These are phyloP conservation scores for Cyanoramphus novaezelandiae DNA, from an alignment of 2,113 vertebrate species.

Conservation along the genomic window DNA sequence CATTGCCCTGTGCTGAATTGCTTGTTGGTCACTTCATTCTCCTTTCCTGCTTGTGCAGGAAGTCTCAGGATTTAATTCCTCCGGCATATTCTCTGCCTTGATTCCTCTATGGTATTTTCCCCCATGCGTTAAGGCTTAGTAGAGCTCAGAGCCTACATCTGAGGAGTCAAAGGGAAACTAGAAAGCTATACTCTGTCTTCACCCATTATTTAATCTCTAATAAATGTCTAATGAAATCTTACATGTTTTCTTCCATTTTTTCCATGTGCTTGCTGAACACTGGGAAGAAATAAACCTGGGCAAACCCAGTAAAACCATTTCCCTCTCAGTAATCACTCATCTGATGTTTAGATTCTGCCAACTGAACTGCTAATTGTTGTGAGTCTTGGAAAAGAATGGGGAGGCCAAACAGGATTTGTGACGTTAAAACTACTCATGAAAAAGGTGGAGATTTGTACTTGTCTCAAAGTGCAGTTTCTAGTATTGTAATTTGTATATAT, in stretches of 20 bases:
- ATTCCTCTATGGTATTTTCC: fast-evolving
- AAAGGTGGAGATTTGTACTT: not conserved
- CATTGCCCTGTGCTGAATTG: fast-evolving
- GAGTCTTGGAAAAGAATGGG: not conserved
- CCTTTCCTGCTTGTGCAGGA: fast-evolving
- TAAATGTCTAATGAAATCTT: not conserved
- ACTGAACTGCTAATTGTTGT: not conserved
- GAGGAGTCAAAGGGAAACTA: not conserved
- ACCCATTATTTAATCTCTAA: not conserved
- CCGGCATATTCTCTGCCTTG: fast-evolving
- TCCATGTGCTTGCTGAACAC: not conserved
- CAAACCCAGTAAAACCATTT: not conserved
- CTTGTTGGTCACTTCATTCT: fast-evolving
- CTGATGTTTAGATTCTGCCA: not conserved
- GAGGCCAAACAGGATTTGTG: not conserved
- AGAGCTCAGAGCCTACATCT: fast-evolving
- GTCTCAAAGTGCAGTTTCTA: not conserved
- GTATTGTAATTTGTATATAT: not conserved
- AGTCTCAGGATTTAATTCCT: fast-evolving
- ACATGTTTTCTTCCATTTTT: fast-evolving
- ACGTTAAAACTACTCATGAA: fast-evolving
- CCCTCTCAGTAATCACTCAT: not conserved
- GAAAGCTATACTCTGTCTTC: fast-evolving
- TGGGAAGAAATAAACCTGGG: not conserved
- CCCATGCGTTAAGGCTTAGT: fast-evolving